A percentile compares a stretch with the other conserved stretches of the same genome.
These are phyloP conservation scores for Dryocosmus kuriphilus DNA, from an alignment of 2,888 invertebrate species.

Conservation along the genomic window DNA sequence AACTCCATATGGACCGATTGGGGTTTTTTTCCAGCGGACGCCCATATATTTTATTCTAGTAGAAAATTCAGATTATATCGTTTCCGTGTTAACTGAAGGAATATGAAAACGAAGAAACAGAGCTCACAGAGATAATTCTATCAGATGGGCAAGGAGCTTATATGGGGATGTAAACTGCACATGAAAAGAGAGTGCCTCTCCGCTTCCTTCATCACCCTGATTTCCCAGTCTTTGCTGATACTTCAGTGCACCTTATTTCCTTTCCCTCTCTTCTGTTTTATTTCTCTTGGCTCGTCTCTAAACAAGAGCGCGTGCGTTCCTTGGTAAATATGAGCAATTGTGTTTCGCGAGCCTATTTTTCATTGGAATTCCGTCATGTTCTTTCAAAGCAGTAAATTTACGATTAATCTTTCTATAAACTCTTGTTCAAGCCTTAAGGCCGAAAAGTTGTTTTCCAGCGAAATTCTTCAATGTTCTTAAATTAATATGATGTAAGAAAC, in stretches of 20 bases:
- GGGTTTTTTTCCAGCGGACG: no score
- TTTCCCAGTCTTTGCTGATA: background rate
- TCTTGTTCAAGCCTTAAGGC: background rate
- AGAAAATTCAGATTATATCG: no score
- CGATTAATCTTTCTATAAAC: constrained; percentile 26
- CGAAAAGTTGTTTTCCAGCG: background rate
- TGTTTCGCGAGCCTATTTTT: constrained; percentile 11
- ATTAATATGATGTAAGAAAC: constrained; percentile 16
- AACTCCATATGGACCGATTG: no score
- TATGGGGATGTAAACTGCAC: background rate
- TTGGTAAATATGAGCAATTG: constrained; percentile 25
- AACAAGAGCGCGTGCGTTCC: constrained; percentile 3
- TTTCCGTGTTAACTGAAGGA: background rate
- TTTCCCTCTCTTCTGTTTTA: background rate
- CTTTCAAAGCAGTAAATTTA: background rate
- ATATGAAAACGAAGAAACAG: background rate
- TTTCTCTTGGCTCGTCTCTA: constrained; percentile 1
- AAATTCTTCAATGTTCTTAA: constrained; percentile 15
- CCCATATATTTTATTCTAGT: no score
- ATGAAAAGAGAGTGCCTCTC: background rate
- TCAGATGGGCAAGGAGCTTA: constrained; percentile 9
- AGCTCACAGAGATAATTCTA: background rate
- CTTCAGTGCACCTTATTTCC: background rate
- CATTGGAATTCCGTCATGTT: background rate
- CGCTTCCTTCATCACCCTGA: background rate